Percentiles rank a stretch among this genome's conserved stretches.
Evolutionary conservation across 2,113 vertebrate species (phyloP).

Genomic region (Anolis sagrei): DNA sequence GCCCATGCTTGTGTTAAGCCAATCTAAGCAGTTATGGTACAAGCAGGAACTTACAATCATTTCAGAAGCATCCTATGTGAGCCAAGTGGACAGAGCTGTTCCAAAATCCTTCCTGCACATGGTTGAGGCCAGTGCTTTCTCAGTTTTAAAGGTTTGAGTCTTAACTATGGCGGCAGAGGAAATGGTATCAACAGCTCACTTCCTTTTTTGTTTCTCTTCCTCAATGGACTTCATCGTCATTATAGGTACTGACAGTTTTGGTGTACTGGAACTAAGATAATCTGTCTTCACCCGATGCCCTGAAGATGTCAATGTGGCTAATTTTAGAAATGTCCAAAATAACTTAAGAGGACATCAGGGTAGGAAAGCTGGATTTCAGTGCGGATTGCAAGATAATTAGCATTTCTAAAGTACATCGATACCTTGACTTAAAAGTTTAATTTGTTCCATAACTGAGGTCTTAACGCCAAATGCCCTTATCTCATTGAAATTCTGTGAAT

Average conservation of each 20-base stretch:
- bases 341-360: too few relatives aligned
- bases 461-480: too few relatives aligned
- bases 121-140: too few relatives aligned
- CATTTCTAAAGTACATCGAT: background rate
- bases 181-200: background rate
- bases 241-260: background rate
- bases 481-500: too few relatives aligned
- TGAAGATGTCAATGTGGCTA: too few relatives aligned
- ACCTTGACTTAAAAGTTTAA: too few relatives aligned
- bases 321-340: too few relatives aligned
- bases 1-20: too few relatives aligned
- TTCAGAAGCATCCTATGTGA: background rate
- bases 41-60: background rate
- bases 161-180: too few relatives aligned
- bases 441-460: too few relatives aligned
- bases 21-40: background rate
- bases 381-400: slow-evolving; percentile 20
- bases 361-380: too few relatives aligned
- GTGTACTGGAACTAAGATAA: background rate
- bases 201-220: background rate
- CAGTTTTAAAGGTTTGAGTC: background rate
- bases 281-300: too few relatives aligned
- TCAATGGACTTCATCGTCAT: background rate
- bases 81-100: background rate
- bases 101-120: background rate